phyloP scores from a whole-genome alignment of 2,797 vertebrate genomes.

The Bryconaethiops microstoma region DNA sequence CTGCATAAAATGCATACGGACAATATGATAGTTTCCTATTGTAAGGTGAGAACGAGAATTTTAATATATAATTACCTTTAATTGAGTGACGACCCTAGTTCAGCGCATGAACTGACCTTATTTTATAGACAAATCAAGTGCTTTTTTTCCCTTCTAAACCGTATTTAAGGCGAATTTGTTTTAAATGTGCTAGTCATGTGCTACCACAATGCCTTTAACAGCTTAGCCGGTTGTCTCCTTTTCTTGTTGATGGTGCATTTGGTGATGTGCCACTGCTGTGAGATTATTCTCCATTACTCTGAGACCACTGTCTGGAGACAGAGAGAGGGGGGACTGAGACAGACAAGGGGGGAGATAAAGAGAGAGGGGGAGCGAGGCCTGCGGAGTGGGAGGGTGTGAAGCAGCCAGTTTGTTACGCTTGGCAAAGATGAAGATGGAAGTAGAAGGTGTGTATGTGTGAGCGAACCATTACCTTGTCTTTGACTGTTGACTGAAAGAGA shows the following conservation, averaged over 20 bases:
- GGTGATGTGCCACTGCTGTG: slow-evolving; percentile 38
- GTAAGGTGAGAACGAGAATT: no score
- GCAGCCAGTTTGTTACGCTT: slow-evolving; percentile 18
- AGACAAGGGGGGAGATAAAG: neutral
- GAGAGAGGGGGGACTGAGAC: neutral
- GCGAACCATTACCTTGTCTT: slow-evolving; percentile 31
- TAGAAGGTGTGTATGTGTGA: slow-evolving; percentile 24
- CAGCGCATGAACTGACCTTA: neutral
- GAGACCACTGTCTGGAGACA: slow-evolving; percentile 18
- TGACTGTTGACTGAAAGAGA: slow-evolving; percentile 27
- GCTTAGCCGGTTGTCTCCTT: neutral
- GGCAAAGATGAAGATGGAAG: slow-evolving; percentile 30
- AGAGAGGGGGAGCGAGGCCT: neutral
- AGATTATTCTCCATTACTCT: slow-evolving; percentile 40
- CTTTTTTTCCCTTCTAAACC: neutral
- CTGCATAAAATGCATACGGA: no score
- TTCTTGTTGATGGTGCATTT: slow-evolving; percentile 30
- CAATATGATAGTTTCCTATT: no score
- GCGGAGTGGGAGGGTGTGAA: slow-evolving; percentile 3
- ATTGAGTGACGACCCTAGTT: neutral
- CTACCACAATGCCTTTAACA: neutral
- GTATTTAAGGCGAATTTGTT: neutral
- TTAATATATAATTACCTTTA: neutral
- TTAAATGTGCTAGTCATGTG: neutral
- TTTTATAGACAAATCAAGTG: neutral